Conservation (phyloP, 2,113 vertebrate species). For the Leucosticte australis region DNA sequence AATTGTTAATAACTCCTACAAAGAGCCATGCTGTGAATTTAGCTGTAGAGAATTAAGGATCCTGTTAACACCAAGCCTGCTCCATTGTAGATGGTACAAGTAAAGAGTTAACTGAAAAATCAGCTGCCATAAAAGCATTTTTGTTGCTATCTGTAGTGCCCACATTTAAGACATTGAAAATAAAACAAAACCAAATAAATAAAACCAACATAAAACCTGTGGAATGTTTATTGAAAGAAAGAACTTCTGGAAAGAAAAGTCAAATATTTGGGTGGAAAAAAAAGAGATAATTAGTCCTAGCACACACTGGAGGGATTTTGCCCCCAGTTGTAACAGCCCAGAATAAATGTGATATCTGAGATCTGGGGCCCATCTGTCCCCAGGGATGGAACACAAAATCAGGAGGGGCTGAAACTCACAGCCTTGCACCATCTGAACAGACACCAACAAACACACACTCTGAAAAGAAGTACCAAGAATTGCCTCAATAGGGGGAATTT, state of each 20-base stretch:
- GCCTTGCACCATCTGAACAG: neutral
- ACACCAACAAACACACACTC: neutral
- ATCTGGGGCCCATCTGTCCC: neutral
- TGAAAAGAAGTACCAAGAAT: neutral
- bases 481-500: neutral
- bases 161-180: neutral
- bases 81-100: neutral
- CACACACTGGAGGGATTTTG: neutral
- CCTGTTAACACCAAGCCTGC: neutral
- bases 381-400: neutral
- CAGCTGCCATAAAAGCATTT: neutral
- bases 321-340: neutral
- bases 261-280: neutral
- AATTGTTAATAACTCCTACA: neutral
- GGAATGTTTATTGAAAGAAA: neutral
- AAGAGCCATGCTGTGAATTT: neutral
- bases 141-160: neutral
- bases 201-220: neutral
- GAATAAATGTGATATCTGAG: neutral
- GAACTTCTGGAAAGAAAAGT: neutral
- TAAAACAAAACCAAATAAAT: neutral
- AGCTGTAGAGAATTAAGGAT: neutral
- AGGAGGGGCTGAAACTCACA: neutral
- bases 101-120: neutral
- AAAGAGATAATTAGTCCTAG: neutral